Evolutionary conservation across 1,140 invertebrate genomes (phyloP).

Genomic region (Parasteatoda tepidariorum): DNA sequence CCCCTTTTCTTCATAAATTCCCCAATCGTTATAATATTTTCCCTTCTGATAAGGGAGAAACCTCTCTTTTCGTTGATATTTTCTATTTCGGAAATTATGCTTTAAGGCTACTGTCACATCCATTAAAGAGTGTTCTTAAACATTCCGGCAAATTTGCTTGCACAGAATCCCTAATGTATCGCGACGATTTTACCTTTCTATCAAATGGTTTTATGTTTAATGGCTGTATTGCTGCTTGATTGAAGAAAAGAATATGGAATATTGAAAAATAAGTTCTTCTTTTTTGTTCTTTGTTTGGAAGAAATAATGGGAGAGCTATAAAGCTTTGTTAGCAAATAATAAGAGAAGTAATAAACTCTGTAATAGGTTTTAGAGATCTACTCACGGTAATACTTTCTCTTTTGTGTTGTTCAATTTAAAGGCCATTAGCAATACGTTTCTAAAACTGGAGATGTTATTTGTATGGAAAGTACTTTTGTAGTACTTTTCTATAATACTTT

Average conservation of each 20-base stretch:
- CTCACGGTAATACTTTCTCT: slow-evolving; percentile 1
- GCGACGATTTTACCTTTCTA: neutral
- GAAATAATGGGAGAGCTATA: neutral
- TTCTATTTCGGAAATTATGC: neutral
- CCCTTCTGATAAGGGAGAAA: neutral
- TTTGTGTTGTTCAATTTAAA: slow-evolving; percentile 13
- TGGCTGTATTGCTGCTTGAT: neutral
- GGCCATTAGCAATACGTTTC: too few relatives aligned
- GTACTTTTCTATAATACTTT: too few relatives aligned
- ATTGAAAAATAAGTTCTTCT: neutral
- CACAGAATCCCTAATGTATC: neutral
- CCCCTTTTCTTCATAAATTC: neutral
- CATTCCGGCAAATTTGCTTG: slow-evolving; percentile 5
- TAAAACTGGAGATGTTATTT: too few relatives aligned
- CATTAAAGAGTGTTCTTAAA: slow-evolving; percentile 29
- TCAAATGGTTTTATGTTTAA: neutral
- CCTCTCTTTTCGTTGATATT: neutral
- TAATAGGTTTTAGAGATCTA: neutral
- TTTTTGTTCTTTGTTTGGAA: too few relatives aligned
- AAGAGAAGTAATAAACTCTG: neutral
- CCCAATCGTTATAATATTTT: slow-evolving; percentile 25
- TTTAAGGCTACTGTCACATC: neutral
- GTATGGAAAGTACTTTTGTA: too few relatives aligned
- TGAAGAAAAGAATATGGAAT: neutral
- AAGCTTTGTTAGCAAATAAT: neutral